Evolutionary conservation across 2,113 vertebrate genomes (phyloP).

Genomic region (Laterallus jamaicensis): DNA sequence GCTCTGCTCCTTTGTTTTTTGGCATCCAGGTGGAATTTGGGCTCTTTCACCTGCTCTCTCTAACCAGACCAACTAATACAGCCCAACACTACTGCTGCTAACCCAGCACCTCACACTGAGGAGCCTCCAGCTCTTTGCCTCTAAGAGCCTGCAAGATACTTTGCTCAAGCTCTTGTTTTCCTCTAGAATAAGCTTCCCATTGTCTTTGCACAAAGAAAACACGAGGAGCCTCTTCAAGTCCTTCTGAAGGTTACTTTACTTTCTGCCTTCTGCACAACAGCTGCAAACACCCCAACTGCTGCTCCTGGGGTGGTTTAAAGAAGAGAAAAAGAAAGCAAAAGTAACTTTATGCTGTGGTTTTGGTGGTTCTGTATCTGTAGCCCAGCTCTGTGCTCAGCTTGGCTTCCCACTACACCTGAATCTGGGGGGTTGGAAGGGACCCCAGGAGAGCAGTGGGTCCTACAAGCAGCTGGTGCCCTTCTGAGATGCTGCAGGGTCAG

Average conservation of each 20-base stretch:
- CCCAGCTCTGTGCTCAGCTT: neutral
- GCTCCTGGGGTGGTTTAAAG: too few species aligned
- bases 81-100: neutral
- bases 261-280: too few species aligned
- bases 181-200: too few species aligned
- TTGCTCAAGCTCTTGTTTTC: too few species aligned
- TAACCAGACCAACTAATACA: fast-evolving
- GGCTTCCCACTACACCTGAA: fast-evolving
- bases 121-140: too few species aligned
- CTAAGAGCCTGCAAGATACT: too few species aligned
- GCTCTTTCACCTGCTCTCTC: neutral
- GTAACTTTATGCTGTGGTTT: neutral
- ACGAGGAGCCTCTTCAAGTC: neutral
- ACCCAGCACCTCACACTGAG: neutral
- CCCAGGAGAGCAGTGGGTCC: too few species aligned
- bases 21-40: fast-evolving
- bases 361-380: fast-evolving
- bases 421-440: too few species aligned
- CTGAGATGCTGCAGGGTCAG: neutral
- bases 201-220: too few species aligned
- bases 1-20: fast-evolving
- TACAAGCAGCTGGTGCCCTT: neutral
- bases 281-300: neutral
- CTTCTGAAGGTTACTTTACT: too few species aligned
- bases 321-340: neutral